phyloP scores from a whole-genome alignment of 2,888 invertebrate genomes.

The Pegoplata infirma region DNA sequence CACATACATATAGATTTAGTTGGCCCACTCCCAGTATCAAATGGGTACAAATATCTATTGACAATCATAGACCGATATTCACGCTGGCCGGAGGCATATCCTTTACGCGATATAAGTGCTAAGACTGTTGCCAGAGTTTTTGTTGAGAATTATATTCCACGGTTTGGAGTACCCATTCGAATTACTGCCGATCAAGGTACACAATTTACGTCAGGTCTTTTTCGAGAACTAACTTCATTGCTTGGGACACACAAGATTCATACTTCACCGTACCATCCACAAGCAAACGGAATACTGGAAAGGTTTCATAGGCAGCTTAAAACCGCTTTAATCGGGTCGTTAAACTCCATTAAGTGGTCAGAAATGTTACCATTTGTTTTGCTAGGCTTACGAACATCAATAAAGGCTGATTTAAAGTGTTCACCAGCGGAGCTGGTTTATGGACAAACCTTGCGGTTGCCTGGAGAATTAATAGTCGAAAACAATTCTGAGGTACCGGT shows the following conservation, averaged over 20 bases:
- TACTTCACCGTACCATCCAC: neutral
- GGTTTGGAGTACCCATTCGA: neutral
- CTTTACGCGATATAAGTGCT: neutral
- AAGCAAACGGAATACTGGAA: neutral
- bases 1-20: neutral
- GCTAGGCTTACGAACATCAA: neutral
- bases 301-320: neutral
- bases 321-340: neutral
- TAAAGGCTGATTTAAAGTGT: neutral
- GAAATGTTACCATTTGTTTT: neutral
- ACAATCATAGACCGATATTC: neutral
- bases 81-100: neutral
- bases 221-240: neutral
- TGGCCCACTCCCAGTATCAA: neutral
- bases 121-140: neutral
- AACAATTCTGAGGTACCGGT: neutral
- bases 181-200: slow-evolving; percentile 1
- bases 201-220: neutral
- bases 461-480: neutral
- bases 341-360: neutral
- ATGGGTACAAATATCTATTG: neutral
- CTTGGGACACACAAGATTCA: slow-evolving; percentile 1
- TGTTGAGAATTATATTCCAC: slow-evolving; percentile 1
- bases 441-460: neutral
- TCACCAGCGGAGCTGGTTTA: neutral